Evolutionary conservation across 1,140 invertebrate species (phyloP), one percentile per base, ranked within the genome.

Genomic region (Drosophila ogumai): DNA sequence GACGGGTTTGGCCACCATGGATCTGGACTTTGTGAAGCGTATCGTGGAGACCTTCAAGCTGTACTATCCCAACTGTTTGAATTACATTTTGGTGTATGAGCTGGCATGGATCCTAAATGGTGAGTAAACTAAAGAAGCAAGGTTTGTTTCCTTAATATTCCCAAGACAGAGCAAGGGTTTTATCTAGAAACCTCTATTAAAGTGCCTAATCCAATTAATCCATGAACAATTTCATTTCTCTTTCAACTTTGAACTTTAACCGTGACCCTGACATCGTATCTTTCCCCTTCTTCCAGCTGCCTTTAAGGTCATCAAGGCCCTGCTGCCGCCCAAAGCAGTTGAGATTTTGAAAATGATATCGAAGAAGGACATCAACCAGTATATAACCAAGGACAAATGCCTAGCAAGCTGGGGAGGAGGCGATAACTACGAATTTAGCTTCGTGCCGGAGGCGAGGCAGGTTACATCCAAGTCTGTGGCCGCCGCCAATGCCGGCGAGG

Each of bases 21-120:
- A 99, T 93, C 95, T 98, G 95, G 97, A 98, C 19, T 95, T 97
- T 66, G 96, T 95, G 0, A 96, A 96, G 84, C 98, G 97, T 80
- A 93, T 99, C 57, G 98, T 99, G 67, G 95, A 94, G 32, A 94
- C 98, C 31, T 98, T 98, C 86, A 98, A 98, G 93, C 93, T 94
- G 36, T 98, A 99, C 91, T 99, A 99, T 93, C 98, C 98, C 10
- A 96, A 95, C 93, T 96, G 97, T 92, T 93, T 98, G 65, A 99
- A 98, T 91, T 98, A 98, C 88, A 97, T 99, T 68, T 93, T 99
- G 43, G 96, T 99, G 57, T 98, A 95, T 93, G 97, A 99, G 92
- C 97, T 99, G 96, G 97, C 98, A 6, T 99, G 98, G 98, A 95
- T 99, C 9, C 93, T 99, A 59, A 98, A 96, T 92, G 96, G 96